These are phyloP conservation scores for Otocyon megalotis DNA, from an alignment of 2,113 vertebrate genomes.

Conservation along the genomic window DNA sequence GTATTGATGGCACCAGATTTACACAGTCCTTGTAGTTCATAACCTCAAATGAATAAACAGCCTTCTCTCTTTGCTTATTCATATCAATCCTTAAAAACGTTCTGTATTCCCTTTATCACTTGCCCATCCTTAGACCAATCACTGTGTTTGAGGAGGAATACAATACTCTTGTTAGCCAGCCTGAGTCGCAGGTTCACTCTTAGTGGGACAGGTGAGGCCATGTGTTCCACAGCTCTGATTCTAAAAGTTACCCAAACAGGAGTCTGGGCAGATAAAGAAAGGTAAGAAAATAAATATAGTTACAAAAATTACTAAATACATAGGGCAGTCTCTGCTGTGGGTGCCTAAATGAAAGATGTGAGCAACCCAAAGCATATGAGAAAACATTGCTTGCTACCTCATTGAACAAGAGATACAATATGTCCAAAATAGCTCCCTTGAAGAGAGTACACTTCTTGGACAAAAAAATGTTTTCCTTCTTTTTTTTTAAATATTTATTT, in stretches of 20 bases:
- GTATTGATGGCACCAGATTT: neutral
- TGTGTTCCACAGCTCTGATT: neutral
- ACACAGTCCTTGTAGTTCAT: neutral
- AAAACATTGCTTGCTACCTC: neutral
- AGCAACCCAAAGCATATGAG: neutral
- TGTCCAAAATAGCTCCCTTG: conserved; percentile 52
- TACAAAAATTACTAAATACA: neutral
- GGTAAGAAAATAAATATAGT: neutral
- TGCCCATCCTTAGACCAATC: neutral
- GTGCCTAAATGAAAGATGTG: neutral
- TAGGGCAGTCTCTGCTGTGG: neutral
- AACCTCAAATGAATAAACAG: neutral
- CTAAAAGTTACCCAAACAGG: neutral
- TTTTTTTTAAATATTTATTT: too few species aligned
- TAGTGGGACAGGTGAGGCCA: neutral
- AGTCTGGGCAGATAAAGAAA: neutral
- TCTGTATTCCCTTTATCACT: neutral
- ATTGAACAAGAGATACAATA: conserved; percentile 1
- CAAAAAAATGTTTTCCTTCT: neutral
- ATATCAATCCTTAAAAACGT: neutral
- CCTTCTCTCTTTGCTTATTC: neutral
- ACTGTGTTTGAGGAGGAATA: neutral
- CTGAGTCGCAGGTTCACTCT: neutral
- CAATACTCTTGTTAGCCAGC: neutral
- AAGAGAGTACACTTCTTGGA: neutral